phyloP scores from a whole-genome alignment of 2,888 invertebrate species.

The Serrognathus titanus region DNA sequence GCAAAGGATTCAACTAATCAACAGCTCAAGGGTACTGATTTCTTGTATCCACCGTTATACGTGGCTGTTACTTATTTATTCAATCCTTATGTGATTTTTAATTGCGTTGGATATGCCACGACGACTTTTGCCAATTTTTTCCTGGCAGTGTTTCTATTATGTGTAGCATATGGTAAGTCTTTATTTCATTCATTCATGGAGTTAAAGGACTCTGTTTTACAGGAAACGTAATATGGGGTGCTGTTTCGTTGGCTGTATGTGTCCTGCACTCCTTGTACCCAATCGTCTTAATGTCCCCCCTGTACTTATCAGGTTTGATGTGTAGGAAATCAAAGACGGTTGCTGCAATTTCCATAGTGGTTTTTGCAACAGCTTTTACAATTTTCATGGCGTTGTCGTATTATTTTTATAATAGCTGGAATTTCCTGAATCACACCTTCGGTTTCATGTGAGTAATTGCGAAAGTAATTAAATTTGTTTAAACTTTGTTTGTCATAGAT shows the following conservation, averaged over 20 bases:
- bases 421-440: slow-evolving; percentile 62
- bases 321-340: slow-evolving; percentile 52
- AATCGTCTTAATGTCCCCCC: slow-evolving; percentile 76
- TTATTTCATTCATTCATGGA: too few species aligned
- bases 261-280: slow-evolving; percentile 83
- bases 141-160: slow-evolving; percentile 67
- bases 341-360: slow-evolving; percentile 34
- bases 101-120: slow-evolving; percentile 85
- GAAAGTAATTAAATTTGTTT: slow-evolving; percentile 11
- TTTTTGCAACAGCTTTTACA: slow-evolving; percentile 18
- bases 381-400: slow-evolving; percentile 8
- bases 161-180: slow-evolving; percentile 58
- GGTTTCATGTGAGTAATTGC: slow-evolving; percentile 71
- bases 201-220: slow-evolving; percentile 19
- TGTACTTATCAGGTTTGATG: slow-evolving; percentile 66
- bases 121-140: slow-evolving; percentile 87
- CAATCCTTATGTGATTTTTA: slow-evolving; percentile 84
- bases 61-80: slow-evolving; percentile 79
- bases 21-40: slow-evolving; percentile 51
- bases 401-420: slow-evolving; percentile 58
- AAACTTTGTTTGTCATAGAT: slow-evolving; percentile 58
- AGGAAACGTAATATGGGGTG: slow-evolving; percentile 60
- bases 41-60: slow-evolving; percentile 62
- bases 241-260: slow-evolving; percentile 70
- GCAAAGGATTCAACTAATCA: slow-evolving; percentile 58